Percentiles rank a stretch among this genome's conserved stretches.
phyloP scores from a whole-genome alignment of 2,797 vertebrate species.

The Microcaecilia unicolor region DNA sequence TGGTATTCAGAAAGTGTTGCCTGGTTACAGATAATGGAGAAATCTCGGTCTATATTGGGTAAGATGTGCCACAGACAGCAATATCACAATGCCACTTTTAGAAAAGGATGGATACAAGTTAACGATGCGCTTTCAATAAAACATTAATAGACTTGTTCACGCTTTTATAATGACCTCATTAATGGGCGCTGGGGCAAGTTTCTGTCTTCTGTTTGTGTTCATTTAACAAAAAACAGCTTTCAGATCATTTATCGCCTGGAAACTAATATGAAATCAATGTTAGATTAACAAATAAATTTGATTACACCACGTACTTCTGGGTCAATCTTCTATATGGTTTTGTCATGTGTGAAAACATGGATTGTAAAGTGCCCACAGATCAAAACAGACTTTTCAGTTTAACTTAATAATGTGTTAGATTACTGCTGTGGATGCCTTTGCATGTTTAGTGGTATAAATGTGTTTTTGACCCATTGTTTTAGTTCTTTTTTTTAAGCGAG shows the following conservation, averaged over 20 bases:
- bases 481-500: no score
- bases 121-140: slow-evolving; percentile 94
- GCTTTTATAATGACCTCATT: slow-evolving; percentile 81
- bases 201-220: slow-evolving; percentile 41
- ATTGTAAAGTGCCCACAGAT: no score
- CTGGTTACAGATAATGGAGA: slow-evolving; percentile 95
- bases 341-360: no score
- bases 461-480: no score
- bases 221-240: slow-evolving; percentile 36
- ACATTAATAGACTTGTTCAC: slow-evolving; percentile 95
- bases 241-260: slow-evolving; percentile 43
- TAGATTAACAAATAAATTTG: slow-evolving; percentile 37
- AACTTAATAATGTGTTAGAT: no score
- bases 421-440: no score
- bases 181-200: slow-evolving; percentile 52
- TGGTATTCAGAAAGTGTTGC: slow-evolving; percentile 98
- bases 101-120: slow-evolving; percentile 97
- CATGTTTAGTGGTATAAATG: no score
- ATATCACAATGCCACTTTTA: slow-evolving; percentile 89
- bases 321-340: no score
- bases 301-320: background rate
- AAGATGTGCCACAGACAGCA: slow-evolving; percentile 89
- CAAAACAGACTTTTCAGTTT: no score
- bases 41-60: slow-evolving; percentile 91
- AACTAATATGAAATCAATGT: slow-evolving; percentile 50